Evolutionary conservation across 2,113 vertebrate genomes (phyloP).

Genomic region (Cebidichthys violaceus): DNA sequence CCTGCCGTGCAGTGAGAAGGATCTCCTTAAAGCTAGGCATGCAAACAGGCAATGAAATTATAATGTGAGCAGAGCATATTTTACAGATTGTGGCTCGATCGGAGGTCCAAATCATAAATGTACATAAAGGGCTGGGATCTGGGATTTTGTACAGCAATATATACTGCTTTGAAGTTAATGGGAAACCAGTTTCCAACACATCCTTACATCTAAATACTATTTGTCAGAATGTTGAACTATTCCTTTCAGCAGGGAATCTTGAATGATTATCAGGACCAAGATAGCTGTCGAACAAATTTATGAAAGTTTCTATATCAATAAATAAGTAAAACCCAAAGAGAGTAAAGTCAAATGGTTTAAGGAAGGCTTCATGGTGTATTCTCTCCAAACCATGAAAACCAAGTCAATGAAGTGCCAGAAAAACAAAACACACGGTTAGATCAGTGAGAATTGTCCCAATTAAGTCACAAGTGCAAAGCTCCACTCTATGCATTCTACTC

Average conservation of each 20-base stretch:
- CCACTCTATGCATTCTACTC: neutral
- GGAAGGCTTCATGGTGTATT: neutral
- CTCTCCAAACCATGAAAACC: neutral
- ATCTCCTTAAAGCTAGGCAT: constrained; percentile 16
- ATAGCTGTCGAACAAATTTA: too few species aligned
- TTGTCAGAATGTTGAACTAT: neutral
- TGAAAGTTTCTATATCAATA: neutral
- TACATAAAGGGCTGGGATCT: too few species aligned
- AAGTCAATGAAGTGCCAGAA: neutral
- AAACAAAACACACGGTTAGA: neutral
- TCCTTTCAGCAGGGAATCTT: neutral
- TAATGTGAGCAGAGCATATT: neutral
- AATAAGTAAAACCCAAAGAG: neutral
- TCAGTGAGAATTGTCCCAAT: neutral
- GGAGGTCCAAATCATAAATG: constrained; percentile 1
- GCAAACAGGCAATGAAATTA: neutral
- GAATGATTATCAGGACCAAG: neutral
- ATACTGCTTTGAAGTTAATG: neutral
- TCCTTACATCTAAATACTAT: neutral
- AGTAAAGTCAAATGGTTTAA: neutral
- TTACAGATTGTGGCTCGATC: constrained; percentile 4
- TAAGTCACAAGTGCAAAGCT: constrained; percentile 21
- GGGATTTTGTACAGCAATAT: too few species aligned
- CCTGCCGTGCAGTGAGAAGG: neutral
- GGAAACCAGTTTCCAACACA: neutral